These are phyloP conservation scores for Phalacrocorax pelagicus DNA, from an alignment of 2,113 vertebrate genomes.

Conservation along the genomic window DNA sequence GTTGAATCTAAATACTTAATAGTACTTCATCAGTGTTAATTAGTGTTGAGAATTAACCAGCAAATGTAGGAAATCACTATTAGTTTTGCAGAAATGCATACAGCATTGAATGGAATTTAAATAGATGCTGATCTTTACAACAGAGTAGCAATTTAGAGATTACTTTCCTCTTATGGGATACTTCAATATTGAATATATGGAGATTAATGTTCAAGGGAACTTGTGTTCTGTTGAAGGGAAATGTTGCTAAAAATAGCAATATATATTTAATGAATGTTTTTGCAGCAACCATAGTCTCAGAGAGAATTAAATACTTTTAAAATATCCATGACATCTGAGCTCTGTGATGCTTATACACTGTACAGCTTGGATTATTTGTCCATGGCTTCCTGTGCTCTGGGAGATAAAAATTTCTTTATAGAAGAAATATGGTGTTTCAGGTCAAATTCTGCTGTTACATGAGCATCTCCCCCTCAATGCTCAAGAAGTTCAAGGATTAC, in stretches of 20 bases:
- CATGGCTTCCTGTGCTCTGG: neutral
- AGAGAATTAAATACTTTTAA: neutral
- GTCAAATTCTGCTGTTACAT: neutral
- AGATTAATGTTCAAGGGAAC: slow-evolving; percentile 7
- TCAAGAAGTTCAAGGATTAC: neutral
- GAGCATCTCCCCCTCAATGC: neutral
- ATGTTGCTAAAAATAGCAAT: neutral
- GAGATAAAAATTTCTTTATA: neutral
- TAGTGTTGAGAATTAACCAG: slow-evolving; percentile 27
- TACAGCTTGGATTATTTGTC: neutral
- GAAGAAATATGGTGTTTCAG: neutral
- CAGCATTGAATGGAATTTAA: slow-evolving; percentile 20
- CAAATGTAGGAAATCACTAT: neutral
- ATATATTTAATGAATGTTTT: neutral
- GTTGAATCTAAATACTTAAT: slow-evolving; percentile 15
- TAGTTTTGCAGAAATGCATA: neutral
- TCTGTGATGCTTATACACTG: neutral
- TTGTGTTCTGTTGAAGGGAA: neutral
- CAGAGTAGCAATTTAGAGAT: slow-evolving; percentile 23
- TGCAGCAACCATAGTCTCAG: neutral
- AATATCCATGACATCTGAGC: neutral
- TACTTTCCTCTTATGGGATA: neutral
- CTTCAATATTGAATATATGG: slow-evolving; percentile 30
- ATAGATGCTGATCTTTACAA: neutral
- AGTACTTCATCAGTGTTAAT: slow-evolving; percentile 29